Base-by-base conservation (phyloP, 2,888 invertebrate genomes). In the Drosophila sordidula region DNA sequence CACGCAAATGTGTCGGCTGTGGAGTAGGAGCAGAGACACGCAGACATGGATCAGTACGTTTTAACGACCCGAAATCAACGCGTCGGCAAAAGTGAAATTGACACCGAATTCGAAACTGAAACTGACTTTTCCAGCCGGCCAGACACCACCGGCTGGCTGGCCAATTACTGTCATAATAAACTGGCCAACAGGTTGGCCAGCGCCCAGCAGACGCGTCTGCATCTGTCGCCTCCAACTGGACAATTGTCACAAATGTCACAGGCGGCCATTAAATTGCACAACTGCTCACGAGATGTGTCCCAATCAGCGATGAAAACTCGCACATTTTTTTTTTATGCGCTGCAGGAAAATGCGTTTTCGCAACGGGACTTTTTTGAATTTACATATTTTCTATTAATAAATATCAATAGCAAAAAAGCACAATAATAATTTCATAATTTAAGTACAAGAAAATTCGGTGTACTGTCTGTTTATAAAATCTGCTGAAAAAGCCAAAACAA, bases 1-100 rank as follows among this genome's bases (percentile, higher is more conserved):
- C 64, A 93, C 91, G 89, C 94, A 94, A 63, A 94, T 93, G 84
- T 93, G 94, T 42, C 94, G 92, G 67, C 94, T 94, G 90, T 18
- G 59, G 18, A 62, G 59, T 6, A n/a, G 29, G 39, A 46, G 14
- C 8, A 49, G 36, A 34, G 36, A 36, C 38, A 39, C 38, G n/a
- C 12, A 16, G 26, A 47, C 57, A 52, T 68, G 64, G 62, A 58
- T 58, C 50, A 51, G 51, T 12, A 11, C 16, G 25, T 46, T 54
- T 14, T 18, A 47, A 68, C 71, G 56, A 72, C 9, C 29, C 29
- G 29, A 29, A 2, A 29, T 29, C 29, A 29, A 29, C 29, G 29
- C 29, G 29, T 29, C 26, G 6, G 6, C 50, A 80, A 80, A 75
- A 83, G 84, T 75, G 73, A 76, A 65, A 74, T 46, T 57, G 42